phyloP scores from a whole-genome alignment of 2,797 vertebrate genomes.

The Cetoscarus ocellatus region DNA sequence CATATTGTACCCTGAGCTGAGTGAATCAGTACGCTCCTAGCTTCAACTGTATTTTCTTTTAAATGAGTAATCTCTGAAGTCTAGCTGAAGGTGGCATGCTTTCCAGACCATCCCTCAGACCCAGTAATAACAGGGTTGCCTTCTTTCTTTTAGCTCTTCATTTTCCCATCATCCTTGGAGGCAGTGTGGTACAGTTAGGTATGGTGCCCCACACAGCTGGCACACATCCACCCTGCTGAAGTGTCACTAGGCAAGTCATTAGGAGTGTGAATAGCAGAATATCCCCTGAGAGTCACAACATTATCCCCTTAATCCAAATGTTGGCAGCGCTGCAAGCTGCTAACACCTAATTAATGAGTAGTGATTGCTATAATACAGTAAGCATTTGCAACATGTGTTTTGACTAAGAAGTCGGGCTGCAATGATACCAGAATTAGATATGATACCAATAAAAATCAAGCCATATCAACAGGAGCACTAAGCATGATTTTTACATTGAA shows the following conservation, averaged over 20 bases:
- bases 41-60: background rate
- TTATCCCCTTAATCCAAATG: background rate
- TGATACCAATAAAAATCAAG: no score
- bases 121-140: conserved; percentile 43
- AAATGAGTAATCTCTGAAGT: background rate
- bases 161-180: conserved; percentile 44
- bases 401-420: background rate
- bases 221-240: conserved; percentile 25
- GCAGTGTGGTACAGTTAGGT: conserved; percentile 4
- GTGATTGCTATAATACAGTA: background rate
- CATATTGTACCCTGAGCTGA: no score
- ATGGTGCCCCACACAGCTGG: conserved; percentile 28
- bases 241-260: conserved; percentile 34
- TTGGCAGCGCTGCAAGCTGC: background rate
- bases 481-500: no score
- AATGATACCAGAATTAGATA: no score
- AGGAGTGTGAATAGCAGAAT: background rate
- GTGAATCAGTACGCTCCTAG: no score
- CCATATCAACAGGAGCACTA: no score
- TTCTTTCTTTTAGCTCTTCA: conserved; percentile 25
- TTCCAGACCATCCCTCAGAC: conserved; percentile 14
- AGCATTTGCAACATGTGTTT: background rate
- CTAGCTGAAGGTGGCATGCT: background rate
- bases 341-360: background rate
- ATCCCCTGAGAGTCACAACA: background rate